These are phyloP conservation scores for Ooceraea biroi DNA, from an alignment of 1,140 invertebrate species.

Conservation along the genomic window DNA sequence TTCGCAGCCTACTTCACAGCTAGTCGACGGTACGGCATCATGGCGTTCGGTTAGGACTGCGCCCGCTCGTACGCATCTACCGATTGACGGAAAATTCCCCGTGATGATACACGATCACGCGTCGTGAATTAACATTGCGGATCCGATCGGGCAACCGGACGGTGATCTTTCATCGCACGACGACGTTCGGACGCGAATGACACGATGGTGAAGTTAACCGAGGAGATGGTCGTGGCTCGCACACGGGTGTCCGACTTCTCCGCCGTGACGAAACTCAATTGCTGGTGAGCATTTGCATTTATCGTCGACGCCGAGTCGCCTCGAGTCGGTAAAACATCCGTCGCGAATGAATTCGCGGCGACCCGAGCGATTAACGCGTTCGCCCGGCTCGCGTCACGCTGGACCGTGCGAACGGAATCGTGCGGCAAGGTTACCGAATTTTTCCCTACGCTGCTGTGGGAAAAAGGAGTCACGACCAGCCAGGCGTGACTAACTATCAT, in stretches of 20 bases:
- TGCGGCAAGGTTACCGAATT: constrained; percentile 13
- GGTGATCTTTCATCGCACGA: neutral
- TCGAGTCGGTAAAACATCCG: neutral
- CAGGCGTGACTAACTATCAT: constrained; percentile 29
- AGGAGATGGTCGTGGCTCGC: constrained; percentile 96
- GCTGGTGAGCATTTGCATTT: constrained; percentile 91
- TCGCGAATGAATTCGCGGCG: constrained; percentile 7
- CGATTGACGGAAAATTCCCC: constrained; percentile 59
- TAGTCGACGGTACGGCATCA: constrained; percentile 68
- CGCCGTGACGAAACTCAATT: constrained; percentile 95
- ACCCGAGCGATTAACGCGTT: neutral
- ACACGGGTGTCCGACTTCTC: constrained; percentile 94
- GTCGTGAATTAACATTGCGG: constrained; percentile 29
- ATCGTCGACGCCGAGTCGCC: neutral
- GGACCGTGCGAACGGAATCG: neutral
- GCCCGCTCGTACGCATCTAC: neutral
- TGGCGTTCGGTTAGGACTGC: constrained; percentile 66
- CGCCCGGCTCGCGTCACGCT: neutral
- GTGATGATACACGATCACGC: constrained; percentile 45
- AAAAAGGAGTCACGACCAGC: constrained; percentile 40
- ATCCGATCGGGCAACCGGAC: neutral
- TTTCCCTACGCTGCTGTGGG: constrained; percentile 1
- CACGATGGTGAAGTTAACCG: constrained; percentile 92
- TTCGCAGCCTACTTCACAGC: constrained; percentile 54
- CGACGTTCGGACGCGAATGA: constrained; percentile 43